These are phyloP conservation scores for Bubalus kerabau DNA, from an alignment of 2,113 vertebrate genomes.

Conservation along the genomic window DNA sequence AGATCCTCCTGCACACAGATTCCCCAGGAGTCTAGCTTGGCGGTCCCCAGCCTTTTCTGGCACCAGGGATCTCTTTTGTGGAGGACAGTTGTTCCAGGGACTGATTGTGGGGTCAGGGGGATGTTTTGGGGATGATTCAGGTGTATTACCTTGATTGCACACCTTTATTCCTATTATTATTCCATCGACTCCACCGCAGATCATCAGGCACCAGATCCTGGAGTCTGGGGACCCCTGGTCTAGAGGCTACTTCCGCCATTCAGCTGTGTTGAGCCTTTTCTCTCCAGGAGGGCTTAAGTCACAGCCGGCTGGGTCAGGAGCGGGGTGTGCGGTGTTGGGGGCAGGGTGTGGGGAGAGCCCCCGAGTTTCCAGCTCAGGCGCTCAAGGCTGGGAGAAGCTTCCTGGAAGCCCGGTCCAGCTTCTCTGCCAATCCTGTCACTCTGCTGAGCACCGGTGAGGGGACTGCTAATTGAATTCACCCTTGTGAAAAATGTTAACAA, in stretches of 20 bases:
- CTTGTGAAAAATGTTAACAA: constrained; percentile 70
- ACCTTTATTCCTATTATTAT: too few relatives aligned
- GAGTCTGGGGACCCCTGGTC: not conserved
- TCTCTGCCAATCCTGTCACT: not conserved
- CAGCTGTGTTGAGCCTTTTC: not conserved
- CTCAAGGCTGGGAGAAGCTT: not conserved
- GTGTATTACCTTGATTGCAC: not conserved
- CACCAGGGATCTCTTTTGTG: not conserved
- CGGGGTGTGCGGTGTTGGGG: fast-evolving
- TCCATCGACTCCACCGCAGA: fast-evolving
- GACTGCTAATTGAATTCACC: constrained; percentile 76
- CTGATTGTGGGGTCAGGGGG: not conserved
- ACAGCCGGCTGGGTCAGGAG: fast-evolving
- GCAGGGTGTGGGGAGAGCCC: constrained; percentile 32
- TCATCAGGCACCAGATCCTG: not conserved
- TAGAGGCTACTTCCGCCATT: fast-evolving
- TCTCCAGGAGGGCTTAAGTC: not conserved
- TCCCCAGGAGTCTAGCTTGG: not conserved
- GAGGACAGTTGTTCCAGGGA: not conserved
- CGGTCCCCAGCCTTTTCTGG: not conserved
- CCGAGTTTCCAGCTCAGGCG: constrained; percentile 29
- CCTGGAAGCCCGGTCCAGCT: not conserved
- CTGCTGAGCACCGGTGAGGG: fast-evolving
- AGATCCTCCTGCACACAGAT: not conserved
- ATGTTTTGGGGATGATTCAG: not conserved